A percentile compares a stretch with the other conserved stretches of the same genome.
Conservation (phyloP, 1,140 invertebrate genomes). For the Anastrepha ludens region DNA sequence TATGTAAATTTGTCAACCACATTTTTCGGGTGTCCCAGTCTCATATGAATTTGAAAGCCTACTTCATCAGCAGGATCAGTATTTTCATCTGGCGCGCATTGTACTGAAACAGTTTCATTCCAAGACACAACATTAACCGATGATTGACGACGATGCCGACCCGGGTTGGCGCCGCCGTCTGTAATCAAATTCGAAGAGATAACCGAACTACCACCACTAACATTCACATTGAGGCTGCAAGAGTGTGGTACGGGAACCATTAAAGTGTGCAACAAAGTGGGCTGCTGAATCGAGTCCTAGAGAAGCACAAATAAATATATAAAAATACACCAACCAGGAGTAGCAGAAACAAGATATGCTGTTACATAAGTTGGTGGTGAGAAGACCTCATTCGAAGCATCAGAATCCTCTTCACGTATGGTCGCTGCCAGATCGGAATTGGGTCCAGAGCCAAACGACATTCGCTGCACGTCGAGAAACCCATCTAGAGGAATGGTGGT, state of each 20-base stretch:
- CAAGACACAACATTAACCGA: constrained; percentile 73
- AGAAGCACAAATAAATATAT: not conserved
- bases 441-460: constrained; percentile 78
- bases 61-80: constrained; percentile 32
- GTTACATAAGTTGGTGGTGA: constrained; percentile 46
- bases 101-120: constrained; percentile 72
- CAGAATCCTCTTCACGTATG: constrained; percentile 76
- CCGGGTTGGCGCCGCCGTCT: constrained; percentile 54
- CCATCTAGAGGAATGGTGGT: constrained; percentile 89
- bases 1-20: not conserved
- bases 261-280: constrained; percentile 55
- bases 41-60: not conserved
- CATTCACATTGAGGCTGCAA: constrained; percentile 59
- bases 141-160: constrained; percentile 70
- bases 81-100: constrained; percentile 61
- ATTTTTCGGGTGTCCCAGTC: not conserved
- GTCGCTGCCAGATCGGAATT: constrained; percentile 81
- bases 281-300: constrained; percentile 37
- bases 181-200: constrained; percentile 62
- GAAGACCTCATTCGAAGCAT: constrained; percentile 58
- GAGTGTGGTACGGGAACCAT: constrained; percentile 60
- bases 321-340: not conserved
- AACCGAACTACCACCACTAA: constrained; percentile 58
- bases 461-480: constrained; percentile 83
- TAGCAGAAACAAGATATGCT: not conserved